Percentiles rank a stretch among this genome's conserved stretches.
Conservation (phyloP, 2,797 vertebrate species). For the Hemitrygon akajei region DNA sequence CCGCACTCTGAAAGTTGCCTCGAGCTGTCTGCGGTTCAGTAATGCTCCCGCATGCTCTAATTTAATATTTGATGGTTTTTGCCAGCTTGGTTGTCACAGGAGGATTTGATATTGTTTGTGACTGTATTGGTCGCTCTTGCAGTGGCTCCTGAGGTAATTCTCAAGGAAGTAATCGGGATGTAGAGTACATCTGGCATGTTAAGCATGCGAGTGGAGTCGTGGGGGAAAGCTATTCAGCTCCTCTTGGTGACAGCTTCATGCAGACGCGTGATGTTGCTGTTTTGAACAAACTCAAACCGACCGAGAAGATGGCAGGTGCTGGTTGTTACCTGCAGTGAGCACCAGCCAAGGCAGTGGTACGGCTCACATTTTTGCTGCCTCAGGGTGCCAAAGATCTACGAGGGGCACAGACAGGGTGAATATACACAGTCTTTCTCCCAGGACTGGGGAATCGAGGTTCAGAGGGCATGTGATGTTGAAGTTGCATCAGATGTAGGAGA, state of each 20-base stretch:
- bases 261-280: background rate
- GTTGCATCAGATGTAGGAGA: no score
- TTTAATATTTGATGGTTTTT: constrained; percentile 15
- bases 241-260: background rate
- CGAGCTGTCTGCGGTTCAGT: background rate
- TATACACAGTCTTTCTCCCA: no score
- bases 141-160: background rate
- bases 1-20: background rate
- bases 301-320: background rate
- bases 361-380: background rate
- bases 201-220: background rate
- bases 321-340: background rate
- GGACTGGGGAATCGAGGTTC: no score
- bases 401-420: no score
- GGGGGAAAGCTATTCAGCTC: background rate
- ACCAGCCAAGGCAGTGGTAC: background rate
- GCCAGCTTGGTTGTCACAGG: background rate
- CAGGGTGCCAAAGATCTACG: no score
- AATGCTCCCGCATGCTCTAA: background rate
- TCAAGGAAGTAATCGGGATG: constrained; percentile 28
- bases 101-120: constrained; percentile 30
- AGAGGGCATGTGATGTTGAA: no score
- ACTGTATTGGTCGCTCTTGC: background rate
- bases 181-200: constrained; percentile 7
- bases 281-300: background rate